Base-by-base conservation (phyloP, 2,797 vertebrate species). In the Pangasius macronema region DNA sequence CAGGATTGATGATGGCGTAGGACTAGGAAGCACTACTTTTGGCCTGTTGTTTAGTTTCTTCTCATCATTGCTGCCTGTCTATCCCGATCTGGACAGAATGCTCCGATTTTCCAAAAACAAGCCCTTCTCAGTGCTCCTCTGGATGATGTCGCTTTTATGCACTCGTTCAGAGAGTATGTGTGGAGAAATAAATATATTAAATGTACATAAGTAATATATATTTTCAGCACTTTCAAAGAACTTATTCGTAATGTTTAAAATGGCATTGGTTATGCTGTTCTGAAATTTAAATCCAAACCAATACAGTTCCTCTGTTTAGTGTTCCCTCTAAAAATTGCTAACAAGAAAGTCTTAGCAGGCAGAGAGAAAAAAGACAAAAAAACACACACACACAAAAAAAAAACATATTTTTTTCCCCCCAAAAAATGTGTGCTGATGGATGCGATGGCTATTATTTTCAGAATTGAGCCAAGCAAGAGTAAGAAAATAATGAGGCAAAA, bases 71-170 rank as follows among this genome's bases (percentile, higher is more conserved):
- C 42, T 6, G 22, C 39, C 36, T 84, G 11, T 80, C 61, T 86
- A 83, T 79, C 57, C 86, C 20, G 36, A 30, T 57, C 30, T 42
- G 16, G 24, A 73, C 86, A 89, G 84, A 22, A 88, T 90, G 90
- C 55, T 87, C 11, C 51, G 87, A 14, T 88, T 89, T 91, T 82
- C 86, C 83, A 42, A 86, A 67, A 83, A 49, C 39, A 13, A 81
- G 61, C 13, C 18, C n/a, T 77, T 27, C 22, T 72, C 70, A 84
- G 14, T n/a, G 51, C 13, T 73, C 2, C 3, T 42, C 51, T 88
- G 83, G 79, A 57, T 84, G 79, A 57, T 84, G 42, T 76, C 63
- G 51, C 24, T 86, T 80, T 39, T 63, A 88, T 67, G 33, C 49
- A 46, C 27, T 68, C 10, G 46, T 36, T 49, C 39, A 53, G 39